Evolutionary conservation across 2,113 vertebrate genomes (phyloP).

Genomic region (Xenotilapia longispinis): DNA sequence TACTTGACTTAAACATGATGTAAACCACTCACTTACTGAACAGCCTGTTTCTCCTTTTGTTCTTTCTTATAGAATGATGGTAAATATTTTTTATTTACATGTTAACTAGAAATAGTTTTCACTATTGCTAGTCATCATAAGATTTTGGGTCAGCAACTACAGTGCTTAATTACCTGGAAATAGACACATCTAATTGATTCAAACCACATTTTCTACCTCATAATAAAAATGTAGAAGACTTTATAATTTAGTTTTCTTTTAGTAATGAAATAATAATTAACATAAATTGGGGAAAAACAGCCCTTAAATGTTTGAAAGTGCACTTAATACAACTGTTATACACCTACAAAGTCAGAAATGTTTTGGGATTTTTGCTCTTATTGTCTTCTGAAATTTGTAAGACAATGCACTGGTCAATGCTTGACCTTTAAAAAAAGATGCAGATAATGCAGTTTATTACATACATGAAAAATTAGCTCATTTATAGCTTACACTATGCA

Average conservation of each 20-base stretch:
- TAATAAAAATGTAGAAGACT: background rate
- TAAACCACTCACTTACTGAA: background rate
- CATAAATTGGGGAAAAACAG: background rate
- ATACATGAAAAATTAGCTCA: background rate
- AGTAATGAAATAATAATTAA: background rate
- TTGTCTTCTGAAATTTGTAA: background rate
- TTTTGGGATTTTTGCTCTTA: background rate
- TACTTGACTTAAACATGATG: background rate
- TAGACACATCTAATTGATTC: background rate
- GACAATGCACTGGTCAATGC: background rate
- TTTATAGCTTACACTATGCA: conserved; percentile 11
- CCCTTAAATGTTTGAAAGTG: background rate
- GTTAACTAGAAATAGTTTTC: background rate
- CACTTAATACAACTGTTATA: background rate
- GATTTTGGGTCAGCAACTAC: background rate
- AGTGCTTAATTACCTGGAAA: background rate
- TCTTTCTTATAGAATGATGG: background rate
- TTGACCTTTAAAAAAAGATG: background rate
- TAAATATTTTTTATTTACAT: background rate
- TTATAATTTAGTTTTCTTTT: background rate
- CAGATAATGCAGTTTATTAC: background rate
- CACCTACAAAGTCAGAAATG: background rate
- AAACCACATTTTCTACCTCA: background rate
- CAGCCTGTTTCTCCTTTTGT: background rate
- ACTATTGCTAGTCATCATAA: no score